Conservation (phyloP, 2,797 vertebrate genomes). For the Spizella passerina region DNA sequence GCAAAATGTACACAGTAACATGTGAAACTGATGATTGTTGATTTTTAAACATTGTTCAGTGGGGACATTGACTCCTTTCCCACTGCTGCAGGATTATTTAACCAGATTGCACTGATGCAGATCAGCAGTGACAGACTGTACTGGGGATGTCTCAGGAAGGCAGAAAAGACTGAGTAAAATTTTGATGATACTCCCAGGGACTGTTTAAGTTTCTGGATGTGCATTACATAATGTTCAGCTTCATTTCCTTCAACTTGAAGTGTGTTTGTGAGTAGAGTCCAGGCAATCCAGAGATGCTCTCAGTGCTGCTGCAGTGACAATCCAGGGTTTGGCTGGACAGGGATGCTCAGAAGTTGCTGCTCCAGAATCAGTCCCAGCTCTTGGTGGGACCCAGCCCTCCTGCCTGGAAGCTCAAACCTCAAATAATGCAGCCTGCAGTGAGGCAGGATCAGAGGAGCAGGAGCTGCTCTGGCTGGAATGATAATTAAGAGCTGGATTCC, state of each 20-base stretch:
- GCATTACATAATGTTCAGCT: background rate
- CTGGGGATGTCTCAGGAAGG: background rate
- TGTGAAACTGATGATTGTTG: background rate
- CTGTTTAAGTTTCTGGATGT: background rate
- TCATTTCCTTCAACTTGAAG: background rate
- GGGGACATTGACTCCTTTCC: background rate
- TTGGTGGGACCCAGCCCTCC: background rate
- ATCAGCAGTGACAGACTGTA: background rate
- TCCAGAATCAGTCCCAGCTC: background rate
- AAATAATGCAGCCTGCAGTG: background rate
- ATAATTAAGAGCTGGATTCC: constrained; percentile 17
- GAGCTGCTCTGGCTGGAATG: background rate
- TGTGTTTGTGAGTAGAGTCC: background rate
- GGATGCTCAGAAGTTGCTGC: background rate
- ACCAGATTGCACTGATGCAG: background rate
- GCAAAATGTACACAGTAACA: background rate
- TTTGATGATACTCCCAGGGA: background rate
- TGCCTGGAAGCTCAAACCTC: background rate
- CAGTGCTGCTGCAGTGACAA: background rate
- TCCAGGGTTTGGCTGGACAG: background rate
- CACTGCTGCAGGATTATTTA: background rate
- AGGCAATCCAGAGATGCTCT: background rate
- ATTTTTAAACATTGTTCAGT: background rate
- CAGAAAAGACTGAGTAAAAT: background rate
- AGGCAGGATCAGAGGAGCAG: background rate